phyloP scores from a whole-genome alignment of 1,140 invertebrate species.

The Caenorhabditis remanei region DNA sequence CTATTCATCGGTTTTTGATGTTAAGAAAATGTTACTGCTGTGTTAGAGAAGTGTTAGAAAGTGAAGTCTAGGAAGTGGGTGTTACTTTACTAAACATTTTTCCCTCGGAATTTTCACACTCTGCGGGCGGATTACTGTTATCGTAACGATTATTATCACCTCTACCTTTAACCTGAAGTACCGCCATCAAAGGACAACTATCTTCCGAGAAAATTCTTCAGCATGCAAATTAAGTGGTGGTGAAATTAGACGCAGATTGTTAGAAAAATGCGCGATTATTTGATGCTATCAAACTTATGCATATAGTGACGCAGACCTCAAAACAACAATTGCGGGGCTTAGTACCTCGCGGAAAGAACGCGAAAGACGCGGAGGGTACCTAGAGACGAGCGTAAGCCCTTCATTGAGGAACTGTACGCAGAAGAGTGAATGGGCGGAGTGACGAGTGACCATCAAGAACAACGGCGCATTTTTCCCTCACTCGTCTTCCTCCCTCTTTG shows the following conservation, averaged over 20 bases:
- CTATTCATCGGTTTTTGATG: background rate
- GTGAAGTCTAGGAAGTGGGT: background rate
- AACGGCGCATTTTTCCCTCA: slow-evolving; percentile 40
- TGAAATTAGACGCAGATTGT: background rate
- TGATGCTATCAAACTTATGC: slow-evolving; percentile 44
- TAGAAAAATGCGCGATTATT: background rate
- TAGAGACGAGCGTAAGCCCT: slow-evolving; percentile 18
- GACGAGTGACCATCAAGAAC: slow-evolving; percentile 54
- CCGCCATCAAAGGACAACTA: background rate
- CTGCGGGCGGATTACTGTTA: background rate
- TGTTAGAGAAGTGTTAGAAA: background rate
- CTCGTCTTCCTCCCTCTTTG: background rate
- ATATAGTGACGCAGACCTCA: slow-evolving; percentile 17
- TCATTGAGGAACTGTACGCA: background rate
- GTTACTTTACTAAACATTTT: no score
- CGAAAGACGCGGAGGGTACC: slow-evolving; percentile 5
- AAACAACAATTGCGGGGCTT: slow-evolving; percentile 19
- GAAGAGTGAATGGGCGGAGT: slow-evolving; percentile 29
- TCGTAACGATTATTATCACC: slow-evolving; percentile 14
- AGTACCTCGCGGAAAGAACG: slow-evolving; percentile 25
- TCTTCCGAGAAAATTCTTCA: slow-evolving; percentile 2
- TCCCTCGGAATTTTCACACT: background rate
- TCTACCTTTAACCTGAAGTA: background rate
- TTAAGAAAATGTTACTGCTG: background rate
- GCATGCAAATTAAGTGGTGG: slow-evolving; percentile 11